Percentiles rank a stretch among this genome's conserved stretches.
Conservation (phyloP, 2,888 invertebrate genomes). For the Platycnemis pennipes region DNA sequence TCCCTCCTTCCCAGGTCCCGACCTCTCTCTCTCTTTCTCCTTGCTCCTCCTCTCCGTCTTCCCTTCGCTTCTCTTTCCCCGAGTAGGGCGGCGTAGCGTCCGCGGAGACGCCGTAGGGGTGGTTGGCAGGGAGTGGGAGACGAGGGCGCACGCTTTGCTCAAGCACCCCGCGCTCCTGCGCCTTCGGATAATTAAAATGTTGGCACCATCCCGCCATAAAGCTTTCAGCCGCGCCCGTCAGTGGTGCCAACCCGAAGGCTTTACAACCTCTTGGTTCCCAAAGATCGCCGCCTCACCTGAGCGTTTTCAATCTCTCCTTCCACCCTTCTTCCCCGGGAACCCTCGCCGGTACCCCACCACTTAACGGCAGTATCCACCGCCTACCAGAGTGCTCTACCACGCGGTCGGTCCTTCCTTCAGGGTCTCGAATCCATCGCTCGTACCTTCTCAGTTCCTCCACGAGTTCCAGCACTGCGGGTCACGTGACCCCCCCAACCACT, state of each 20-base stretch:
- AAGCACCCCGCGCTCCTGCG: conserved; percentile 56
- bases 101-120: neutral
- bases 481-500: conserved; percentile 41
- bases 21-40: neutral
- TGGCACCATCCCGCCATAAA: conserved; percentile 61
- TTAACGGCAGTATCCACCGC: neutral
- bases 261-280: conserved; percentile 24
- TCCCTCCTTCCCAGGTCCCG: neutral
- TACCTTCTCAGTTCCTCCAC: neutral
- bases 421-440: neutral
- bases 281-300: neutral
- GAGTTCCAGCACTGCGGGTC: neutral
- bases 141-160: neutral
- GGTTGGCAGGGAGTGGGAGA: neutral
- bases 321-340: neutral
- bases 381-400: too few species aligned
- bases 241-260: conserved; percentile 44
- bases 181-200: conserved; percentile 59
- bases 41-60: neutral
- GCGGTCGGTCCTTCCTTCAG: neutral
- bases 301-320: neutral
- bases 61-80: neutral
- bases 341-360: neutral
- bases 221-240: conserved; percentile 62
- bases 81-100: neutral